A percentile compares a stretch with the other conserved stretches of the same genome.
phyloP scores from a whole-genome alignment of 2,113 vertebrate species.

The Phalacrocorax pelagicus region DNA sequence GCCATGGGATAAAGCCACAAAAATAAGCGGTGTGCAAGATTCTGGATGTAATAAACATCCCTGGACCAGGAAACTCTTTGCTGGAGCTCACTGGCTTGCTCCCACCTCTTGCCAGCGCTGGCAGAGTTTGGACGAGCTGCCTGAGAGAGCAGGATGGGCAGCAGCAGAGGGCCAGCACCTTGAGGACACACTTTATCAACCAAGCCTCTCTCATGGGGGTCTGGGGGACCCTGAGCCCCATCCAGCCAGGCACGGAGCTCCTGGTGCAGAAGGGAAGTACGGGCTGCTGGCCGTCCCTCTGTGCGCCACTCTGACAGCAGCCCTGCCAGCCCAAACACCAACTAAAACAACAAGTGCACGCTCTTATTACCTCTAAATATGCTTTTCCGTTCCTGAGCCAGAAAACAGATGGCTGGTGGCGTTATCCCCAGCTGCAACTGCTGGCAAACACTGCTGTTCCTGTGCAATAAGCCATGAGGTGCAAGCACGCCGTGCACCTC shows the following conservation, averaged over 20 bases:
- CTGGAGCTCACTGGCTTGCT: not conserved
- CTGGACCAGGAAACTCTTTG: not conserved
- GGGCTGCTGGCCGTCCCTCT: not conserved
- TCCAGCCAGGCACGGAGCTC: not conserved
- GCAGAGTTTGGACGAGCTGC: not conserved
- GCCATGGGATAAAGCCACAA: not conserved
- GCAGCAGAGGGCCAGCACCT: not conserved
- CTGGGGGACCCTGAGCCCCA: not conserved
- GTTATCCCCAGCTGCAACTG: not conserved
- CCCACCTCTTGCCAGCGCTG: accelerated
- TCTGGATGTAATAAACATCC: not conserved
- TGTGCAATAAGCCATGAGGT: not conserved
- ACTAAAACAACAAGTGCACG: not conserved
- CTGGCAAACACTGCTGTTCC: not conserved
- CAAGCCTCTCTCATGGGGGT: not conserved
- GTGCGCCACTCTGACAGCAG: not conserved
- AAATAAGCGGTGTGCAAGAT: not conserved
- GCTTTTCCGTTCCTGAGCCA: not conserved
- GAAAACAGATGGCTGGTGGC: accelerated
- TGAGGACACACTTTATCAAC: not conserved
- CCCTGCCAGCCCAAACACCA: not conserved
- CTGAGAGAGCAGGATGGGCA: not conserved
- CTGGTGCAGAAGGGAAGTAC: not conserved
- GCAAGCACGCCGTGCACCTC: accelerated
- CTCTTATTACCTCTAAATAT: not conserved